Base-by-base conservation (phyloP, 2,113 vertebrate genomes). In the Eudyptes chrysolophus region DNA sequence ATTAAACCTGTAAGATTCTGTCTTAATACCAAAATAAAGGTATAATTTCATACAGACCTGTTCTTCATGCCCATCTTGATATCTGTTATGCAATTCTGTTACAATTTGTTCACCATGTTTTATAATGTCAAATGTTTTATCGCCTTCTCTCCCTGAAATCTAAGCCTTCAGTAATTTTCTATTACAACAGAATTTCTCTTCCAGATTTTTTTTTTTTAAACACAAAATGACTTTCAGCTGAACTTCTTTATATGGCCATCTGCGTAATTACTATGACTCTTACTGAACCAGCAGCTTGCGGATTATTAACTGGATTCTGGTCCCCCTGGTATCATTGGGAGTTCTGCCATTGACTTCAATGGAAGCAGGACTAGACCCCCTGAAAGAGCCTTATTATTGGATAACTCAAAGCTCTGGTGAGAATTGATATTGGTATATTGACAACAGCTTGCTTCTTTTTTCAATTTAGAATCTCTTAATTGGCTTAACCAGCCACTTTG, bases 1-100 rank as follows among this genome's bases (percentile, higher is more conserved):
- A 97, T 96, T 95, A 93, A 93, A 94, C 51, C 36, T 65, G 18
- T 66, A 96, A 90, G 87, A 87, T 70, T 90, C 20, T 84, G 64
- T 57, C 84, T 84, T 87, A 92, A 94, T 69, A 44, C 22, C 22
- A 7, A 84, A 90, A 89, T 69, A 52, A 86, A 58, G 7, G 13
- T 89, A 74, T 84, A n/a, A 69, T 79, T 96, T 89, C 77, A 71
- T 82, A 85, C 15, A 94, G 27, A 64, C 11, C 48, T 89, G 12
- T 76, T 88, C 40, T 95, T 94, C 69, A 72, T 76, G 65, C 12
- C 48, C 10, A 62, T 89, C 62, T 74, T 66, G 51, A 84, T 91
- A 84, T 42, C 40, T 32, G 22, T 29, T 58, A 90, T n/a, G 25
- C 18, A 93, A 51, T 78, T 82, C 10, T 65, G 44, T 77, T 77